phyloP scores from a whole-genome alignment of 1,140 invertebrate genomes.

The Heterodera carotae region DNA sequence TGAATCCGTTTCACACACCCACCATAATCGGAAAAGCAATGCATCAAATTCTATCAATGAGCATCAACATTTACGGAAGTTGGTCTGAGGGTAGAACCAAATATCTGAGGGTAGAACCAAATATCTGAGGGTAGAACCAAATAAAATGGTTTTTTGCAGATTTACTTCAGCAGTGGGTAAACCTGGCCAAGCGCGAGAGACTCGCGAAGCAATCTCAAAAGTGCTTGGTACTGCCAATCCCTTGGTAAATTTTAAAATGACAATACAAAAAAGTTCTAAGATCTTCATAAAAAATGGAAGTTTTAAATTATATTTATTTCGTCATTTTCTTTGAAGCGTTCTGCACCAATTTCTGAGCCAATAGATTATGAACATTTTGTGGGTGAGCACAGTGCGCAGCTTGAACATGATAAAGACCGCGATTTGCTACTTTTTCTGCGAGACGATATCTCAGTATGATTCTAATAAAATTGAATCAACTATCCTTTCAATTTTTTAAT shows the following conservation, averaged over 20 bases:
- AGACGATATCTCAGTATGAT: constrained; percentile 49
- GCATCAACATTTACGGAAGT: constrained; percentile 44
- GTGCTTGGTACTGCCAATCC: constrained; percentile 44
- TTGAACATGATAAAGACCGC: constrained; percentile 46
- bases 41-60: constrained; percentile 1
- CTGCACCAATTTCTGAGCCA: constrained; percentile 40
- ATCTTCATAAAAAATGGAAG: not conserved
- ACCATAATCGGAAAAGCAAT: not conserved
- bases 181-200: constrained; percentile 48
- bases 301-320: constrained; percentile 16
- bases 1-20: constrained; percentile 21
- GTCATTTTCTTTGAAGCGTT: constrained; percentile 33
- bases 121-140: too few species aligned
- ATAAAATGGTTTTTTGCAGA: constrained; percentile 24
- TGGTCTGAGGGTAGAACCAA: not conserved
- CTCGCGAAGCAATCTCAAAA: constrained; percentile 50
- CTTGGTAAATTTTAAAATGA: constrained; percentile 29
- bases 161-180: constrained; percentile 50
- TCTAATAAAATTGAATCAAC: too few species aligned
- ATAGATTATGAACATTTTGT: constrained; percentile 53
- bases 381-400: constrained; percentile 48
- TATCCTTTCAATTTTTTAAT: too few species aligned
- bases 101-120: not conserved
- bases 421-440: constrained; percentile 51
- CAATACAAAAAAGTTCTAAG: not conserved